Evolutionary conservation across 30 jellyfish, hydroid and myxozoan genomes (phyloP).

Genomic region (Hydractinia symbiolongicarpus): DNA sequence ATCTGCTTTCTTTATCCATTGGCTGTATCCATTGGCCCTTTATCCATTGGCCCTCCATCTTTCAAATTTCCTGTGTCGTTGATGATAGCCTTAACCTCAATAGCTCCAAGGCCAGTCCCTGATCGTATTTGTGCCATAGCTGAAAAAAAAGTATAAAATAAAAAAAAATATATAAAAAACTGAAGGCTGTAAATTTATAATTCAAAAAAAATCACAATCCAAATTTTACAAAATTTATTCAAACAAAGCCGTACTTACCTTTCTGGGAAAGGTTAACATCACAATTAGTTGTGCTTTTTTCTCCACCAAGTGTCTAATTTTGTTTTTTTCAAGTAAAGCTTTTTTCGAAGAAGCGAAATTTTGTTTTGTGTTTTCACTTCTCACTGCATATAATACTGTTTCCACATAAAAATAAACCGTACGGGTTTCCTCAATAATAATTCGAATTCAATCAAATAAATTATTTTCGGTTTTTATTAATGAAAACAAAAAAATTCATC

Average conservation of each 20-base stretch:
- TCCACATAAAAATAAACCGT: background rate
- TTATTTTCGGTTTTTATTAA: too few species aligned
- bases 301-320: background rate
- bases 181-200: background rate
- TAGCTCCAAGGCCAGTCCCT: slow-evolving; percentile 16
- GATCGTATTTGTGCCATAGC: slow-evolving; percentile 13
- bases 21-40: too few species aligned
- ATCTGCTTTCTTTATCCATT: too few species aligned
- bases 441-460: too few species aligned
- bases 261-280: slow-evolving; percentile 15
- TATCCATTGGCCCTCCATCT: slow-evolving; percentile 20
- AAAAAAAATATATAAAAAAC: background rate
- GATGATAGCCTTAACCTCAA: slow-evolving; percentile 11
- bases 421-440: too few species aligned
- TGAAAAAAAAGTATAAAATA: background rate
- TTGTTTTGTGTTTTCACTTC: slow-evolving; percentile 6
- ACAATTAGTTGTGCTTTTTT: background rate
- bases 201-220: background rate
- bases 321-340: slow-evolving; percentile 10
- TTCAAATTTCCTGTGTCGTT: slow-evolving; percentile 17
- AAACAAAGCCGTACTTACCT: slow-evolving; percentile 9
- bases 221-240: too few species aligned
- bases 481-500: too few species aligned
- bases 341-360: background rate
- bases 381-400: background rate